Percentiles rank a stretch among this genome's conserved stretches.
Evolutionary conservation across 92 coral and sea anemone species (phyloP).

Genomic region (Zoanthus gigantus): DNA sequence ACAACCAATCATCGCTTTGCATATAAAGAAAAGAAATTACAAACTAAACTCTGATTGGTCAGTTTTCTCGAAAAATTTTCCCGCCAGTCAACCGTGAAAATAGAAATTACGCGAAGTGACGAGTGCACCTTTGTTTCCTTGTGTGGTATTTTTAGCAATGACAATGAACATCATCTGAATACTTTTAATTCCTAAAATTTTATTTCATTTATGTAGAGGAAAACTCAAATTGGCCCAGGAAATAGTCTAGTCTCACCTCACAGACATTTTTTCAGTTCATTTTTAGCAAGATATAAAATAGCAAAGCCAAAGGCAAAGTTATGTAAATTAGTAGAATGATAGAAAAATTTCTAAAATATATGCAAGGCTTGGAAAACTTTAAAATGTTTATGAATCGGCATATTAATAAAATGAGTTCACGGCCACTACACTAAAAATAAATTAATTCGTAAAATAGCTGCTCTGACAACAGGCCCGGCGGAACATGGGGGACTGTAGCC

Average conservation of each 20-base stretch:
- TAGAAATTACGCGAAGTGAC: constrained; percentile 17
- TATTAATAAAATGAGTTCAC: too few relatives aligned
- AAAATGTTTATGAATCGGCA: too few relatives aligned
- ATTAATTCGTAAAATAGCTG: too few relatives aligned
- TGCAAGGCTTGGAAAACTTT: too few relatives aligned
- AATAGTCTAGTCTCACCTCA: background rate
- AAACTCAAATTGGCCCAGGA: background rate
- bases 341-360: too few relatives aligned
- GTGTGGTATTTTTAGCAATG: constrained; percentile 29
- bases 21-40: background rate
- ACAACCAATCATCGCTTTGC: constrained; percentile 18
- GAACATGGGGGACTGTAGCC: too few relatives aligned
- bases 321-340: too few relatives aligned
- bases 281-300: too few relatives aligned
- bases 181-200: background rate
- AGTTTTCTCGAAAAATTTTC: background rate
- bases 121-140: background rate
- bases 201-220: constrained; percentile 1
- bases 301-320: too few relatives aligned
- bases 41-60: constrained; percentile 2
- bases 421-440: too few relatives aligned
- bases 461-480: too few relatives aligned
- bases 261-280: too few relatives aligned
- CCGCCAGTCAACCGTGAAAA: constrained; percentile 43
- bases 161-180: background rate